Percentiles rank a stretch among this genome's conserved stretches.
phyloP scores from a whole-genome alignment of 2,797 vertebrate species.

The Ctenopoma multispine region DNA sequence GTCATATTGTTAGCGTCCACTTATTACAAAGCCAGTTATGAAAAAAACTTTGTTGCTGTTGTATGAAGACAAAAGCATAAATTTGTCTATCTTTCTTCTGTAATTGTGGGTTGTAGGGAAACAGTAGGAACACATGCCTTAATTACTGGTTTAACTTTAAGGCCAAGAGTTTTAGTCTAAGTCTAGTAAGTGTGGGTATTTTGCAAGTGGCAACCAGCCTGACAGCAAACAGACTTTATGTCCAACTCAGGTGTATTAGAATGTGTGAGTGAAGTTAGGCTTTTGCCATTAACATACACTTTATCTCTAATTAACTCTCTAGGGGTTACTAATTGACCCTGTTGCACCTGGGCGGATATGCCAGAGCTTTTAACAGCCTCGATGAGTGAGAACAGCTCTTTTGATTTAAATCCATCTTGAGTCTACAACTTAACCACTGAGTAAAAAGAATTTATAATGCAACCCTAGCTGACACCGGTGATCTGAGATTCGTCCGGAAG shows the following conservation, averaged over 20 bases:
- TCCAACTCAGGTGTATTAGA: conserved; percentile 45
- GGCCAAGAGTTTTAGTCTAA: conserved; percentile 5
- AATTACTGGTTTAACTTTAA: conserved; percentile 20
- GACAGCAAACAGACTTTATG: conserved; percentile 43
- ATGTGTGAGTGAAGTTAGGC: conserved; percentile 45
- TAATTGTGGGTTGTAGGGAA: conserved; percentile 10
- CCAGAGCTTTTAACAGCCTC: conserved; percentile 62
- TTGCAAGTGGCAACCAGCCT: conserved; percentile 28
- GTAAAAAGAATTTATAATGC: conserved; percentile 71
- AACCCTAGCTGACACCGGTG: conserved; percentile 67
- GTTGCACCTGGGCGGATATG: conserved; percentile 76
- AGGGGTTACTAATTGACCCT: conserved; percentile 79
- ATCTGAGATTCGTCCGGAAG: conserved; percentile 74
- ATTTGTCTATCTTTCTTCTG: conserved; percentile 5
- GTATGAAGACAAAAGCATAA: conserved; percentile 1
- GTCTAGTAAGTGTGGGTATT: conserved; percentile 18
- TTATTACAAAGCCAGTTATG: conserved; percentile 14
- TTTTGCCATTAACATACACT: conserved; percentile 65
- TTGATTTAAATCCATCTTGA: conserved; percentile 85
- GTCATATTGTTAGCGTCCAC: conserved; percentile 46
- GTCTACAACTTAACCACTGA: conserved; percentile 75
- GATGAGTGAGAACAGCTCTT: conserved; percentile 70
- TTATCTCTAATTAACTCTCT: conserved; percentile 83
- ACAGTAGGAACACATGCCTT: not conserved
- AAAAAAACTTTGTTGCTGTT: conserved; percentile 12